Evolutionary conservation across 2,113 vertebrate species (phyloP).

Genomic region (Perca flavescens): DNA sequence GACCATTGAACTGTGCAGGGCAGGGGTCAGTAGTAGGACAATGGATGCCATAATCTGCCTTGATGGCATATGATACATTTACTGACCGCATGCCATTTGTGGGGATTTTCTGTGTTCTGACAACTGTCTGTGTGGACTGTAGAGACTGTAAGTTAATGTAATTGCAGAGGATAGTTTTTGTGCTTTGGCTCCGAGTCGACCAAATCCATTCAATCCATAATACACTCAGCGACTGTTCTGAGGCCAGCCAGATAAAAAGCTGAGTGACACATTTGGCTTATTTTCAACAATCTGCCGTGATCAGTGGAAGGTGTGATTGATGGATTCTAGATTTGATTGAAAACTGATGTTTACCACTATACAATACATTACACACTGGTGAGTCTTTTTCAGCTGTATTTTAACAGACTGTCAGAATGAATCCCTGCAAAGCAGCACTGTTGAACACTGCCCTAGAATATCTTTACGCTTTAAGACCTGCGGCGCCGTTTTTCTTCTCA

Average conservation of each 20-base stretch:
- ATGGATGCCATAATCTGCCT: neutral
- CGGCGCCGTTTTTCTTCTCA: slow-evolving; percentile 23
- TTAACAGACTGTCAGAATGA: slow-evolving; percentile 15
- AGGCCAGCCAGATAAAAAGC: slow-evolving; percentile 12
- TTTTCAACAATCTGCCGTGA: slow-evolving; percentile 24
- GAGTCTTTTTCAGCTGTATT: slow-evolving; percentile 5
- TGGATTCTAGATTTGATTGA: slow-evolving; percentile 32
- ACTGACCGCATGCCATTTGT: slow-evolving; percentile 9
- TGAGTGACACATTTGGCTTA: slow-evolving; percentile 34
- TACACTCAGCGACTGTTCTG: slow-evolving; percentile 23
- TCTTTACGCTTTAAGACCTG: slow-evolving; percentile 22
- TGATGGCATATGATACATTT: slow-evolving; percentile 31
- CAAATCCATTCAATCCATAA: slow-evolving; percentile 41
- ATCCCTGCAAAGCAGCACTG: slow-evolving; percentile 18
- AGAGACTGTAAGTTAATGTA: slow-evolving; percentile 48
- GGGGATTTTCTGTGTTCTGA: slow-evolving; percentile 20
- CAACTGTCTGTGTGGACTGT: slow-evolving; percentile 14
- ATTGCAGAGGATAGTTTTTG: slow-evolving; percentile 39
- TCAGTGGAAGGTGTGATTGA: slow-evolving; percentile 13
- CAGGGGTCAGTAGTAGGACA: slow-evolving; percentile 22
- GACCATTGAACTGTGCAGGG: neutral
- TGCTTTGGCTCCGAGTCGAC: neutral
- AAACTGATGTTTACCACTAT: slow-evolving; percentile 1
- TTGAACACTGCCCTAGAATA: neutral
- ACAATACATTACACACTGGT: neutral